A percentile compares a stretch with the other conserved stretches of the same genome.
phyloP scores from a whole-genome alignment of 2,113 vertebrate species.

The Cyanistes caeruleus region DNA sequence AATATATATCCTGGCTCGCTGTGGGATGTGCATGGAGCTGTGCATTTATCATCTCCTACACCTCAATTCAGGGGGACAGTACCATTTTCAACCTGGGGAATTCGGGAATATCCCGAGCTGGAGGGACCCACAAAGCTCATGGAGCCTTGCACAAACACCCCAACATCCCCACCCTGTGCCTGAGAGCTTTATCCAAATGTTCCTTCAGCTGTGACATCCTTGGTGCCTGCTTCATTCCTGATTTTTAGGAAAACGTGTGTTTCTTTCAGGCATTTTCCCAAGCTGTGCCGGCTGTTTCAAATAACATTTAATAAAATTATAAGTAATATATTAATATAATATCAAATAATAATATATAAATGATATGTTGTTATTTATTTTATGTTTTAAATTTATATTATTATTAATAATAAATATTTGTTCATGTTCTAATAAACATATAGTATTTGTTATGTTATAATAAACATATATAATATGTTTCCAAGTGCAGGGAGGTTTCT shows the following conservation, averaged over 20 bases:
- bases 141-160: background rate
- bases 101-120: accelerated
- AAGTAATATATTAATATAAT: too few relatives aligned
- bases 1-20: background rate
- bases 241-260: background rate
- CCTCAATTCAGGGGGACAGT: background rate
- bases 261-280: background rate
- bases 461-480: too few relatives aligned
- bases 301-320: too few relatives aligned
- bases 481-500: background rate
- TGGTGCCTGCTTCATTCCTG: background rate
- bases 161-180: background rate
- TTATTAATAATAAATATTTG: too few relatives aligned
- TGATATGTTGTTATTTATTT: too few relatives aligned
- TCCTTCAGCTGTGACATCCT: background rate
- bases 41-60: background rate
- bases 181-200: background rate
- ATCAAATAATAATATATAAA: too few relatives aligned
- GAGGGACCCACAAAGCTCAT: too few relatives aligned
- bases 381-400: too few relatives aligned
- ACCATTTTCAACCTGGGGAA: background rate
- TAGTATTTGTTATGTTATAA: too few relatives aligned
- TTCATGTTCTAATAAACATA: too few relatives aligned
- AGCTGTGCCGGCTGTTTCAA: background rate
- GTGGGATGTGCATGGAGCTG: background rate